A percentile compares a stretch with the other conserved stretches of the same genome.
phyloP scores from a whole-genome alignment of 1,140 invertebrate species.

The Plodia interpunctella region DNA sequence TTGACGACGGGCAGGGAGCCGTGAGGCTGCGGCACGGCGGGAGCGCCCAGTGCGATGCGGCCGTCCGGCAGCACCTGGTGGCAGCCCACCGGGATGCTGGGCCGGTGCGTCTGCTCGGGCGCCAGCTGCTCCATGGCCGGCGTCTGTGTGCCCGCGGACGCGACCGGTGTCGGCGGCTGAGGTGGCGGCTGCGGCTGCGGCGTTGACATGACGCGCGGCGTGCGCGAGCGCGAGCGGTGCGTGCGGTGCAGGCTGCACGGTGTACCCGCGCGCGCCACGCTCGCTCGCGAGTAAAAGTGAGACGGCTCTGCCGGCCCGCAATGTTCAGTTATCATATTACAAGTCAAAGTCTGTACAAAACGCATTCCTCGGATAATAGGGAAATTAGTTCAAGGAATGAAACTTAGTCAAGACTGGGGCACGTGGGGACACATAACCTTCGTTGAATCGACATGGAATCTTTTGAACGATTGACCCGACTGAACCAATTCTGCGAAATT shows the following conservation, averaged over 20 bases:
- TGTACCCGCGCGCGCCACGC: constrained; percentile 61
- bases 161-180: constrained; percentile 26
- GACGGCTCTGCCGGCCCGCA: constrained; percentile 62
- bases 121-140: constrained; percentile 50
- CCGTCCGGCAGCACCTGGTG: constrained; percentile 61
- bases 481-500: background rate
- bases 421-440: background rate
- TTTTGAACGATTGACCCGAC: constrained; percentile 6
- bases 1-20: constrained; percentile 53
- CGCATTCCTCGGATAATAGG: background rate
- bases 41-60: constrained; percentile 53
- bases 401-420: background rate
- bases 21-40: constrained; percentile 41
- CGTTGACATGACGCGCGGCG: constrained; percentile 25
- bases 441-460: background rate
- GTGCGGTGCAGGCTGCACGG: constrained; percentile 46
- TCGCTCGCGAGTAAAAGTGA: constrained; percentile 69
- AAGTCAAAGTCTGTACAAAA: background rate
- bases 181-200: constrained; percentile 25
- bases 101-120: constrained; percentile 60
- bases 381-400: background rate
- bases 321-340: constrained; percentile 29
- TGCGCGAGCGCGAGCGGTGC: constrained; percentile 40
- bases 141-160: constrained; percentile 42
- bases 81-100: constrained; percentile 71